Conservation (phyloP, 2,113 vertebrate species). For the Megaceryle torquata region DNA sequence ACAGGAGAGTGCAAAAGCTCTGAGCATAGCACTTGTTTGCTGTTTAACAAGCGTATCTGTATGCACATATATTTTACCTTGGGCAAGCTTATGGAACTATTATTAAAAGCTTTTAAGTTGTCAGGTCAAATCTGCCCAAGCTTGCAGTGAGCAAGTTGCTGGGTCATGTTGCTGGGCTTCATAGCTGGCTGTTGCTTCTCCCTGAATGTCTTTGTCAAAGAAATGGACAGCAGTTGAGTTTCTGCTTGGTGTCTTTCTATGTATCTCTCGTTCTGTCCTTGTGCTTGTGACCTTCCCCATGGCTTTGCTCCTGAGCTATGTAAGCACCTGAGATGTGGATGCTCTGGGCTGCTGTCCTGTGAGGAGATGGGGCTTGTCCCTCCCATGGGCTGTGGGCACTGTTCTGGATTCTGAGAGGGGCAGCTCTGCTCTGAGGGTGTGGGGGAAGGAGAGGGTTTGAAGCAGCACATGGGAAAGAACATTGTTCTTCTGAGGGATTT, state of each 20-base stretch:
- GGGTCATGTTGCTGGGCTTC: fast-evolving
- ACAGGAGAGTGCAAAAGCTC: neutral
- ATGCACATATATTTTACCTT: neutral
- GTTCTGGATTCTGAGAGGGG: fast-evolving
- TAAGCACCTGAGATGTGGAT: neutral
- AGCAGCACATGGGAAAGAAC: neutral
- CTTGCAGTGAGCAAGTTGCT: neutral
- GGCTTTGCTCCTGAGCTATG: neutral
- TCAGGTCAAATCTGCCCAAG: neutral
- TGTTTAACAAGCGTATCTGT: neutral
- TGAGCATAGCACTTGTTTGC: neutral
- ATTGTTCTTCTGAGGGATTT: neutral
- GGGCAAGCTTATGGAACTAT: neutral
- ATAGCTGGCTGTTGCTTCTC: fast-evolving
- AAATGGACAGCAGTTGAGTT: neutral
- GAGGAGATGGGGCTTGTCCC: neutral
- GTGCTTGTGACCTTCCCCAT: neutral
- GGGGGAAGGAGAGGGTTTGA: neutral
- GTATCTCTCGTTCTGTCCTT: neutral
- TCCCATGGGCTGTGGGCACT: fast-evolving
- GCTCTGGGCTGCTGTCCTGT: neutral
- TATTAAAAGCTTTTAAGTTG: neutral
- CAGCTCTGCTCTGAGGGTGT: neutral
- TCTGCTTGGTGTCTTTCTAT: neutral
- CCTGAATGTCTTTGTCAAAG: neutral